Evolutionary conservation across 1,140 invertebrate genomes (phyloP).

Genomic region (Diabrotica undecimpunctata): DNA sequence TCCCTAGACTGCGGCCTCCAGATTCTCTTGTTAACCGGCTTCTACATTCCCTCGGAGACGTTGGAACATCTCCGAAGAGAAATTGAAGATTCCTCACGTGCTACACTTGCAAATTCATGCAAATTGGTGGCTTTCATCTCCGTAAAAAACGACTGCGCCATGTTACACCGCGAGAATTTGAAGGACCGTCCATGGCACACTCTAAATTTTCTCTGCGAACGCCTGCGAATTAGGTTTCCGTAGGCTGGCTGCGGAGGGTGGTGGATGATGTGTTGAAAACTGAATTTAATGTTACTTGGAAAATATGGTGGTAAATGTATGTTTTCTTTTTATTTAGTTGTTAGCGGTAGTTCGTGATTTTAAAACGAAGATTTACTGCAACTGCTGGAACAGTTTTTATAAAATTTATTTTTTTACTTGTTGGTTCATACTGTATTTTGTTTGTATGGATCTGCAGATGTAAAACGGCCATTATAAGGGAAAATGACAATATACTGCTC

Average conservation of each 20-base stretch:
- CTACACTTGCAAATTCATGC: slow-evolving; percentile 17
- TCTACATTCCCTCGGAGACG: slow-evolving; percentile 12
- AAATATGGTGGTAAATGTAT: background rate
- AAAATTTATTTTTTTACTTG: no score
- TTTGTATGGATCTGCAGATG: no score
- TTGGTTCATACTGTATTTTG: no score
- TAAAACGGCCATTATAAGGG: no score
- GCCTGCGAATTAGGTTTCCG: no score
- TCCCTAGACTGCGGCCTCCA: background rate
- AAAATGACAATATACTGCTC: no score
- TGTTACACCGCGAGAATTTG: slow-evolving; percentile 6
- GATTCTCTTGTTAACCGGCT: slow-evolving; percentile 7
- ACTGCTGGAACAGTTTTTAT: no score
- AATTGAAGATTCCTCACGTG: slow-evolving; percentile 14
- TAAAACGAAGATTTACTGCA: no score
- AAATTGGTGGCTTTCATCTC: slow-evolving; percentile 12
- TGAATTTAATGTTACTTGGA: background rate
- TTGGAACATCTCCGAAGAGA: slow-evolving; percentile 12
- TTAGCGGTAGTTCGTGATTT: no score
- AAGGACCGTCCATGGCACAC: slow-evolving; percentile 9
- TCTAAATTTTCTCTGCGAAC: background rate
- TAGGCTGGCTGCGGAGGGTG: no score
- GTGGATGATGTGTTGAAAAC: background rate
- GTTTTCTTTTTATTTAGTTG: no score
- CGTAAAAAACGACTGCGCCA: slow-evolving; percentile 7